phyloP scores from a whole-genome alignment of 92 coral and sea anemone species.

The Paramuricea clavata region DNA sequence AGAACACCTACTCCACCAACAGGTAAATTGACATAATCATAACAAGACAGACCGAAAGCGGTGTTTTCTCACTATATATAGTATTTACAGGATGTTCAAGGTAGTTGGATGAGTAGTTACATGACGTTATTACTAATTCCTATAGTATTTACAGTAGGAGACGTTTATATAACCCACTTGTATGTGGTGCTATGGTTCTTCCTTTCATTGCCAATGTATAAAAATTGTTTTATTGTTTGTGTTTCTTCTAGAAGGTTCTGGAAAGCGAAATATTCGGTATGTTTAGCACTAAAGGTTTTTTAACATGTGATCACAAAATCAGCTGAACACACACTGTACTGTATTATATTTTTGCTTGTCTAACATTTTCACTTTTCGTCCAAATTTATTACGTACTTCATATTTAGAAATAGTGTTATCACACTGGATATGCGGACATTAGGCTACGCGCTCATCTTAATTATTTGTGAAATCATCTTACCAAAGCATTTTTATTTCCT shows the following conservation, averaged over 20 bases:
- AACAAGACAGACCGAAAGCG: not conserved
- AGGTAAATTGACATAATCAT: constrained; percentile 62
- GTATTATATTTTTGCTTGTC: too few relatives aligned
- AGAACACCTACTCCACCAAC: constrained; percentile 95
- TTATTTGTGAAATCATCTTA: not conserved
- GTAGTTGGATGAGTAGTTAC: too few relatives aligned
- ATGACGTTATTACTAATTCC: too few relatives aligned
- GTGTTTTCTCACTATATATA: too few relatives aligned
- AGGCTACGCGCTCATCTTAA: not conserved
- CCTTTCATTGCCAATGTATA: not conserved
- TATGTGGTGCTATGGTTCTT: too few relatives aligned
- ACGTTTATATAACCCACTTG: too few relatives aligned
- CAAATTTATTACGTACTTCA: too few relatives aligned
- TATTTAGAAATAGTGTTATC: too few relatives aligned
- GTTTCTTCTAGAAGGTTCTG: not conserved
- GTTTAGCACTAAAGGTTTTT: not conserved
- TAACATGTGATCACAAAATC: not conserved
- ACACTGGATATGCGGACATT: too few relatives aligned
- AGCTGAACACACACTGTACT: not conserved
- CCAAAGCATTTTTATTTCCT: not conserved
- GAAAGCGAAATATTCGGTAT: constrained; percentile 20
- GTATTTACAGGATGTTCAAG: too few relatives aligned
- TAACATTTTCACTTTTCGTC: too few relatives aligned
- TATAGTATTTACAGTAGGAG: too few relatives aligned
- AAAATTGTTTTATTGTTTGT: not conserved